Evolutionary conservation across 2,797 vertebrate species (phyloP).

Genomic region (Danio tinwini): DNA sequence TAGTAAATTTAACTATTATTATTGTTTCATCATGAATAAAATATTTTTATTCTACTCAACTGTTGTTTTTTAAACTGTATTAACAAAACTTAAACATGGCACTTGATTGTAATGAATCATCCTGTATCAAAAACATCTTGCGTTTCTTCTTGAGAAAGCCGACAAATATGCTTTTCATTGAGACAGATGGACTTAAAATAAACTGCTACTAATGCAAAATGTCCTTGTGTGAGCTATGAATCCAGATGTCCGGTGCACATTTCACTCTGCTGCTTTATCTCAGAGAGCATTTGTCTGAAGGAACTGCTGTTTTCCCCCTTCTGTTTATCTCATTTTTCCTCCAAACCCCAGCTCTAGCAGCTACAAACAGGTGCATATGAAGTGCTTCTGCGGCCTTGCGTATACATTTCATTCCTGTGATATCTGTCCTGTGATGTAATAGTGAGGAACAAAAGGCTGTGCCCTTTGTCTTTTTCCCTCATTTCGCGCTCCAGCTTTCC

Average conservation of each 20-base stretch:
- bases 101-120: not conserved
- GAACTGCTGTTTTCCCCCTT: not conserved
- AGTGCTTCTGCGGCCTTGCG: not conserved
- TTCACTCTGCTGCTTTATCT: conserved; percentile 61
- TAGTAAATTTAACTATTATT: too few species aligned
- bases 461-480: conserved; percentile 67
- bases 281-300: not conserved
- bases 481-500: conserved; percentile 75
- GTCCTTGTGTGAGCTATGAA: conserved; percentile 32
- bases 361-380: not conserved
- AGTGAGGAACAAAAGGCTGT: conserved; percentile 62
- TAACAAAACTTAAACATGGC: not conserved
- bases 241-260: not conserved
- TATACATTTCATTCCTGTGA: not conserved
- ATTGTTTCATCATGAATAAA: not conserved
- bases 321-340: not conserved
- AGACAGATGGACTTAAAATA: conserved; percentile 41
- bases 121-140: not conserved
- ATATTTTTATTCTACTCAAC: not conserved
- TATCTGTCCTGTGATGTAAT: conserved; percentile 36
- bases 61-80: too few species aligned
- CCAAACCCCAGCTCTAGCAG: not conserved
- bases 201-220: conserved; percentile 51
- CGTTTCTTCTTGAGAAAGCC: conserved; percentile 51
- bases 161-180: conserved; percentile 42